Conservation (phyloP, 2,797 vertebrate genomes). For the Alcedo quadribrachys region DNA sequence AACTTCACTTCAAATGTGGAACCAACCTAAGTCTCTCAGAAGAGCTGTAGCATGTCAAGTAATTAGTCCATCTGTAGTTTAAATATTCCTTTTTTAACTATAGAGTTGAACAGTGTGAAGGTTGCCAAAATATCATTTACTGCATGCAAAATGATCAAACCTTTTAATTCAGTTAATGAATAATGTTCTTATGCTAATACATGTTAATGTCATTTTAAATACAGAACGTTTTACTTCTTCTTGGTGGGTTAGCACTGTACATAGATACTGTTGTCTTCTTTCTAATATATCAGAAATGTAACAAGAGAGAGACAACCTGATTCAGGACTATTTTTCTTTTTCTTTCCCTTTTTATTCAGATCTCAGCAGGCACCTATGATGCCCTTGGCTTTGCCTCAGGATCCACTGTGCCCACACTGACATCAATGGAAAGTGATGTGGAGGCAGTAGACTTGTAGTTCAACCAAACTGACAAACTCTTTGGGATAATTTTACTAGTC, state of each 20-base stretch:
- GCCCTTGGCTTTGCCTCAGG: background rate
- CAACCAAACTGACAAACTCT: background rate
- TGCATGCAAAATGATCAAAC: background rate
- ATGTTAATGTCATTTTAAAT: background rate
- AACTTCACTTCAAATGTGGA: background rate
- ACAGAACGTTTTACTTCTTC: background rate
- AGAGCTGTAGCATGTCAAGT: background rate
- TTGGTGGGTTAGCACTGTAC: background rate
- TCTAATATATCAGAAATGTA: background rate
- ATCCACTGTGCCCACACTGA: background rate
- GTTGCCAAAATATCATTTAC: background rate
- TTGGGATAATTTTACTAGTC: background rate
- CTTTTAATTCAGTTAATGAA: background rate
- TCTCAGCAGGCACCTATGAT: background rate
- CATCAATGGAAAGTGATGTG: background rate
- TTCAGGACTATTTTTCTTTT: background rate
- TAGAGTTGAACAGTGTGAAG: background rate
- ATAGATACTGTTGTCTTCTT: background rate
- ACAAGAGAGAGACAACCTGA: background rate
- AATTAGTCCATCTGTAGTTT: background rate
- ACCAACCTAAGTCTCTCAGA: fast-evolving
- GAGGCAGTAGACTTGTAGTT: background rate
- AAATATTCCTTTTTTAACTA: background rate
- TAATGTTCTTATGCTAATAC: background rate
- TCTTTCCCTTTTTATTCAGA: background rate